Conservation (phyloP, 2,888 invertebrate genomes). For the Himalopsyche anomala region DNA sequence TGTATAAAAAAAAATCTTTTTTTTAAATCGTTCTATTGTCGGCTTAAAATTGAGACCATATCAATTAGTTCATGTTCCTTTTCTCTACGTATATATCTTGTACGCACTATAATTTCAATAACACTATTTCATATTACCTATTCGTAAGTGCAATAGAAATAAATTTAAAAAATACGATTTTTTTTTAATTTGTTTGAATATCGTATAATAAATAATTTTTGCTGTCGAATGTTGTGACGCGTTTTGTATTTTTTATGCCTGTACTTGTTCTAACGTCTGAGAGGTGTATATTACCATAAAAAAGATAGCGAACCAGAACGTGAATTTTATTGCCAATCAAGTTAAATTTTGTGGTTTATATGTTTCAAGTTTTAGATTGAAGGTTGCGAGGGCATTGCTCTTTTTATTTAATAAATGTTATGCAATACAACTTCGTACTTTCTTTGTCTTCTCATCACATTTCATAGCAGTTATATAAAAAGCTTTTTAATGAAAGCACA, state of each 20-base stretch:
- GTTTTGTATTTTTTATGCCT: slow-evolving; percentile 17
- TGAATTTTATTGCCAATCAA: slow-evolving; percentile 27
- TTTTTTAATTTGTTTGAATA: background rate
- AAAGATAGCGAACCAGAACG: slow-evolving; percentile 32
- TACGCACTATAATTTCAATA: no score
- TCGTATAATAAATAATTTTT: background rate
- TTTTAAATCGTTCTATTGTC: no score
- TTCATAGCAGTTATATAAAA: background rate
- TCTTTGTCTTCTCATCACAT: slow-evolving; percentile 14
- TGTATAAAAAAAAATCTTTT: no score
- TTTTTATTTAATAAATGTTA: background rate
- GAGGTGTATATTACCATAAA: slow-evolving; percentile 42
- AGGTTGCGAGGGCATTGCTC: slow-evolving; percentile 34
- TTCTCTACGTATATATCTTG: no score
- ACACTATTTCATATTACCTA: no score
- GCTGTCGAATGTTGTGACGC: slow-evolving; percentile 17
- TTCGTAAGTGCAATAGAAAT: no score
- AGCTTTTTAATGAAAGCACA: background rate
- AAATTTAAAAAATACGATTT: no score
- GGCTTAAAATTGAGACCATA: no score
- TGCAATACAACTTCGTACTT: background rate
- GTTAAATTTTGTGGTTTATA: slow-evolving; percentile 40
- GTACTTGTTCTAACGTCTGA: slow-evolving; percentile 8
- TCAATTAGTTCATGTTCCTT: no score
- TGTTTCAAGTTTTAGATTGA: slow-evolving; percentile 38